Base-by-base conservation (phyloP, 2,113 vertebrate genomes). In the Okapia johnstoni region DNA sequence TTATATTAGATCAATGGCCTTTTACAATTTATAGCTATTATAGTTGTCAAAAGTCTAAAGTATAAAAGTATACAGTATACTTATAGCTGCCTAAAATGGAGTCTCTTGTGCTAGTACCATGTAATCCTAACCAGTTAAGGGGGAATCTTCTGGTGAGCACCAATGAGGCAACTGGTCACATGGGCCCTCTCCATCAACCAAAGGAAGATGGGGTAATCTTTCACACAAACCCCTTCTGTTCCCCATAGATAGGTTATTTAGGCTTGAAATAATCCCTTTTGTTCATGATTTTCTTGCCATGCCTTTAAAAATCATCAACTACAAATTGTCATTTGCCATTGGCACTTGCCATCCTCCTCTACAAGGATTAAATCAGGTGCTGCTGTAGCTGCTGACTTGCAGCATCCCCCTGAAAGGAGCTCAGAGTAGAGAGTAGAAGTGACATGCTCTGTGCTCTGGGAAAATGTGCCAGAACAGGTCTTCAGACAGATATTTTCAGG, bases 21-120 rank as follows among this genome's bases (percentile, higher is more conserved):
- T 91, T 88, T 76, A 85, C 11, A 85, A 97, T 77, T 91, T 76
- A 93, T 90, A 92, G 76, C 76, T 87, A 84, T 55, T 87, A 88
- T 55, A 36, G 73, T 54, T 87, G 77, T 79, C 73, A 90, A 80
- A 96, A 85, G 19, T 76, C 55, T 84, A 50, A 76, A 89, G 17
- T 80, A 57, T 66, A 77, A 91, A 93, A 85, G 7, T 85, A 88
- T 43, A 90, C 19, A 85, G 43, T 88, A 40, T 86, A 94, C 46
- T 85, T 95, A 93, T 88, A 94, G 40, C 40, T 14, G 60, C 50
- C n/a, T 36, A 55, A 55, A 40, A 55, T 55, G 80, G 52, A 36
- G 80, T 55, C 23, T 40, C 13, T 83, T 55, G 12, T 55, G 80
- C n/a, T 83, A 54, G 33, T 55, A 55, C 12, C 80, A 81, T 54